These are phyloP conservation scores for Chamaetylas fuelleborni DNA, from an alignment of 2,113 vertebrate genomes.

Conservation along the genomic window DNA sequence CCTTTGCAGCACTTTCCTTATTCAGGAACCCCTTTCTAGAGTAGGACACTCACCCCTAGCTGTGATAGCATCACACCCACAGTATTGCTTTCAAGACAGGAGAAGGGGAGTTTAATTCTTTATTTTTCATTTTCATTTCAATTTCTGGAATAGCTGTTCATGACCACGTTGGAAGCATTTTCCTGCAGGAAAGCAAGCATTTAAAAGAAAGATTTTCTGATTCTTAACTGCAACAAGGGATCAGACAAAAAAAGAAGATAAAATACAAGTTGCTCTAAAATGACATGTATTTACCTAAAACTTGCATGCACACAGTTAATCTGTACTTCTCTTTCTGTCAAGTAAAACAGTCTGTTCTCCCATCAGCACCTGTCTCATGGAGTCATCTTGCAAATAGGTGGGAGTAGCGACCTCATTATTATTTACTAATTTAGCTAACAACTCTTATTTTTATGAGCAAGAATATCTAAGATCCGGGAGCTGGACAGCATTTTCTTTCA, in stretches of 20 bases:
- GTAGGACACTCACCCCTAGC: fast-evolving
- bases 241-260: not conserved
- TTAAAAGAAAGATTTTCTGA: not conserved
- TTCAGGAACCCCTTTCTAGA: not conserved
- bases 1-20: not conserved
- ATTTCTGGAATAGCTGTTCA: not conserved
- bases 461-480: not conserved
- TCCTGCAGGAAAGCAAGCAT: not conserved
- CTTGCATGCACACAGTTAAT: not conserved
- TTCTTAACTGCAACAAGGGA: not conserved
- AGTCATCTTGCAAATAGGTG: not conserved
- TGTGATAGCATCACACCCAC: not conserved
- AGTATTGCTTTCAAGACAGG: not conserved
- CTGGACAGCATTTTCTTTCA: not conserved
- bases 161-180: not conserved
- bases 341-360: not conserved
- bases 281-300: not conserved
- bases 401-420: not conserved
- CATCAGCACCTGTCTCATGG: not conserved
- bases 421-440: not conserved
- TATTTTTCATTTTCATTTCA: not conserved
- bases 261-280: not conserved
- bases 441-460: not conserved
- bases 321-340: not conserved
- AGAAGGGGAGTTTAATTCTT: fast-evolving